Base-by-base conservation (phyloP, 2,888 invertebrate species). In the Acleris sparsana region DNA sequence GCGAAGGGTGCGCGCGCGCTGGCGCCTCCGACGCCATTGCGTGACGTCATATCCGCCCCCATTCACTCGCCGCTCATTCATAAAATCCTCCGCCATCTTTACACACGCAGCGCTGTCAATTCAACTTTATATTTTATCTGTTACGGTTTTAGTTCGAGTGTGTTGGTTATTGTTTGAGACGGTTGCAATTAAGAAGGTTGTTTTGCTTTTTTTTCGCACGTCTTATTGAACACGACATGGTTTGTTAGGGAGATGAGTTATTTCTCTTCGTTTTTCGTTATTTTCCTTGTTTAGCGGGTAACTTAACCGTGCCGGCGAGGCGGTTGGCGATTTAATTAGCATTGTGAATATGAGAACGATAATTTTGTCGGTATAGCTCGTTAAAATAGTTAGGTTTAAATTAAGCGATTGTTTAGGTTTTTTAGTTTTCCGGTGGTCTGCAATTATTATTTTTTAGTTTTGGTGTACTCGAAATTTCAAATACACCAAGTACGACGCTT, bases 51-150 rank as follows among this genome's bases (percentile, higher is more conserved):
- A 77, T 85, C 85, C 88, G 83, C 77, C 75, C 73, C 83, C 85
- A 88, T 87, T 88, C 85, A 83, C 75, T 68, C 74, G 72, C 73
- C 75, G 78, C 79, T 80, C 90, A 89, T 89, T 89, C 89, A 89
- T 88, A 80, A 87, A 80, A 77, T 69, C 62, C 59, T 48, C 66
- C 25, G 53, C 46, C 65, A 59, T 46, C 43, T 52, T 64, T 51
- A n/a, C 16, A n/a, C 18, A 2, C 22, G 4, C 39, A 11, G 5
- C 44, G 20, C 9, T 20, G 17, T 17, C n/a, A 51, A 22, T 7
- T 20, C 61, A 57, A 57, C 48, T 39, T 1, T 53, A 25, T 52
- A 1, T 0, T 4, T 7, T 11, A 9, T 2, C 2, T 0, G 2
- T 16, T 48, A 48, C 5, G 29, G 52, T 66, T 46, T 18, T 0